Base-by-base conservation (phyloP, 1,140 invertebrate species). In the Propsilocerus akamusi region DNA sequence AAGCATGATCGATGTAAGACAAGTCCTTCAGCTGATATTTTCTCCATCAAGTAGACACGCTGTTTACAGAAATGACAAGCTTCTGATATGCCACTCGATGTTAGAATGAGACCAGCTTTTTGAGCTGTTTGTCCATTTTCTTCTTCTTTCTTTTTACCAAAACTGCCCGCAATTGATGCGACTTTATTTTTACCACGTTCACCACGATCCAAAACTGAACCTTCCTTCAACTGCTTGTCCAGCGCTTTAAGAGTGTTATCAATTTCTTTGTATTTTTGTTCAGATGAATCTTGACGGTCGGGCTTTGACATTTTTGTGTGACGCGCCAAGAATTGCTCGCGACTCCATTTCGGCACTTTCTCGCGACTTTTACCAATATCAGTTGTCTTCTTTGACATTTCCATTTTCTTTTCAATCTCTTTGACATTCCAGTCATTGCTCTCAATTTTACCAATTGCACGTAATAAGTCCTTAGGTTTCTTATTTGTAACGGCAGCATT, bases 351-450 rank as follows among this genome's bases (percentile, higher is more conserved):
- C 28, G 87, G 88, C 23, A 92, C 87, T 61, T 81, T 80, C 58
- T 90, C 85, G 22, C 82, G 75, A 14, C 79, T 76, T 54, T 77
- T 72, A 17, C 81, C 77, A 58, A 83, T 73, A 53, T 65, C 63
- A 0, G 63, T 62, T 8, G 22, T 17, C 50, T 64, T 63, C 62
- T 83, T 82, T 55, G 83, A 90, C 63, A 90, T 82, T 57, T 83
- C 76, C 6, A 91, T 89, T 68, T 93, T 91, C 57, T 88, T 84
- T 58, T 92, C 87, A 23, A 93, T 88, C 62, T 87, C 79, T 54
- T 86, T 84, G 4, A 93, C 78, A 66, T 93, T 91, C 90, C 90
- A 95, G 67, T 95, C 90, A 34, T 77, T 84, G 54, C 81, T 81
- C 58, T 91, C 85, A 49, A 94, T 86, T 70, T 88, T 89, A 55